These are phyloP conservation scores for Pseudococcus longispinus DNA, from an alignment of 2,888 invertebrate species.

Conservation along the genomic window DNA sequence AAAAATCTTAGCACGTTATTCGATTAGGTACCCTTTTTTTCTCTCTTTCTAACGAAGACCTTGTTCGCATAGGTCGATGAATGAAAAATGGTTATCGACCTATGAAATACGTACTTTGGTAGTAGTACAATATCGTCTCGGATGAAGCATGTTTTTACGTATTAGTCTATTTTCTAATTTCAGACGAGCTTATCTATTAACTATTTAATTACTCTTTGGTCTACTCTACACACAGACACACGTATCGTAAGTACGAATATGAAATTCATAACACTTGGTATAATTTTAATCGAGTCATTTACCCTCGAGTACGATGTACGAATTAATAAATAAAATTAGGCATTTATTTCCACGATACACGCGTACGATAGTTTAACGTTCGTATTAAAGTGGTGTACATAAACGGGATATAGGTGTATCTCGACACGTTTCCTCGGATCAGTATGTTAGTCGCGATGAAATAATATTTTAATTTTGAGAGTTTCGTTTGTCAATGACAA, in stretches of 20 bases:
- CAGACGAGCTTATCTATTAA: background rate
- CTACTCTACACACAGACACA: background rate
- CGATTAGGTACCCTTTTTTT: background rate
- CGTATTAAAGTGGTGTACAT: background rate
- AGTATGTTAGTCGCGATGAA: background rate
- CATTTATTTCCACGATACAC: background rate
- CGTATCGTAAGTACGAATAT: background rate
- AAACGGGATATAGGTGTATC: background rate
- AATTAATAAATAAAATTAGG: constrained; percentile 2
- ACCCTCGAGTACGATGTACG: background rate
- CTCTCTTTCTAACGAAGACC: background rate
- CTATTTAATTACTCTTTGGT: background rate
- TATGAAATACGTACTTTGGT: background rate
- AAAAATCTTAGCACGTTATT: background rate
- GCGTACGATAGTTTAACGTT: background rate
- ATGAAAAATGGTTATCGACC: constrained; percentile 7
- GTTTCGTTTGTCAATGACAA: background rate
- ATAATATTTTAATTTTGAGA: background rate
- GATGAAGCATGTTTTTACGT: background rate
- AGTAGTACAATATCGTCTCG: background rate
- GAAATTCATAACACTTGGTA: background rate
- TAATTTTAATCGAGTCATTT: constrained; percentile 7
- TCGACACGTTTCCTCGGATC: background rate
- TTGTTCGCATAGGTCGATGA: background rate
- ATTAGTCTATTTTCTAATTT: background rate